Percentiles rank a stretch among this genome's conserved stretches.
phyloP scores from a whole-genome alignment of 2,797 vertebrate species.

The Anguilla obscura region DNA sequence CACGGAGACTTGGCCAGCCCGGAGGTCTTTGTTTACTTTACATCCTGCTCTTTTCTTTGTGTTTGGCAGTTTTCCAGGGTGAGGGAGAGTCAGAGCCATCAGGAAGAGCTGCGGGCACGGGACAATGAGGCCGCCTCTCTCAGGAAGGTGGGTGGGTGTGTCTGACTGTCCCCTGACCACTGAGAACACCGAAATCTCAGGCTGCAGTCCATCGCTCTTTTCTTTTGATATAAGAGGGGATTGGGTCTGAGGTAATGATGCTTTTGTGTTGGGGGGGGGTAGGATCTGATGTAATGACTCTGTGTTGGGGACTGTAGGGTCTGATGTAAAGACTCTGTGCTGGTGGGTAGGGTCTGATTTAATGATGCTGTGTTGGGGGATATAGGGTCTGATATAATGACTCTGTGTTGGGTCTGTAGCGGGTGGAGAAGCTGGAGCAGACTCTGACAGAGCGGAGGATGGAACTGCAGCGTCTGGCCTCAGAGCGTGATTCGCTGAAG shows the following conservation, averaged over 20 bases:
- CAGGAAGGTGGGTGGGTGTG: conserved; percentile 40
- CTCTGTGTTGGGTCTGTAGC: conserved; percentile 51
- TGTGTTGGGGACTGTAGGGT: background rate
- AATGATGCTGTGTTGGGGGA: background rate
- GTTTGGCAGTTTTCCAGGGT: conserved; percentile 57
- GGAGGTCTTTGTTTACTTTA: too few relatives aligned
- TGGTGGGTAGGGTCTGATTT: background rate
- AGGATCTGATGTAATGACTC: background rate
- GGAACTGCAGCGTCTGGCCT: conserved; percentile 46
- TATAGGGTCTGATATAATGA: background rate
- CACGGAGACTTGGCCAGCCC: too few relatives aligned
- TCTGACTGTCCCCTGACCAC: background rate
- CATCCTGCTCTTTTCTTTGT: background rate
- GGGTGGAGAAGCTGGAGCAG: conserved; percentile 61
- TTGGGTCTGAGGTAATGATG: too few relatives aligned
- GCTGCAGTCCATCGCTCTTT: background rate
- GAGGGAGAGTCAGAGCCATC: conserved; percentile 54
- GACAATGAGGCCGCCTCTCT: conserved; percentile 57
- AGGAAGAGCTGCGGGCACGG: conserved; percentile 42
- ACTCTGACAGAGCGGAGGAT: conserved; percentile 55
- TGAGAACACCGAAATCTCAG: too few relatives aligned
- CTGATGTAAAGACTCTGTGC: background rate
- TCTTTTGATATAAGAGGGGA: too few relatives aligned
- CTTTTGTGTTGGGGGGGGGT: too few relatives aligned
- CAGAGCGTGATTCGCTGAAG: conserved; percentile 47